Base-by-base conservation (phyloP, 53 echinoderm and acorn worm species). In the Holothuria leucospilota region DNA sequence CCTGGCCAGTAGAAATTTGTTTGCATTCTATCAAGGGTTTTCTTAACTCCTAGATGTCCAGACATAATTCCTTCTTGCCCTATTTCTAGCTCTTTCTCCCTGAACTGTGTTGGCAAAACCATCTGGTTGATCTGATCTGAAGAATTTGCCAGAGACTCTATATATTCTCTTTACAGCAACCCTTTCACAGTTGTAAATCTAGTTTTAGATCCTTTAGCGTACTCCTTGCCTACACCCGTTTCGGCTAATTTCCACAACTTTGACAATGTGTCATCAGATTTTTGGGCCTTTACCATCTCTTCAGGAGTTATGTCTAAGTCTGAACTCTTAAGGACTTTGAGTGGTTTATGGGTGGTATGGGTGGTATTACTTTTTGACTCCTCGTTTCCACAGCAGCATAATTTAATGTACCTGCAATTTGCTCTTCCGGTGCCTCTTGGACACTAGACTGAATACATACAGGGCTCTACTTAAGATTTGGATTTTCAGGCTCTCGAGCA, bases 1-100 rank as follows among this genome's bases (percentile, higher is more conserved):
- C 85, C 86, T 24, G 86, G 90, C 81, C 86, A 90, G 46, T 86
- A 90, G 52, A 86, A 86, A 58, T 86, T 86, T 27, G 70, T 60
- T 23, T 59, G 28, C 13, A 81, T 62, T 23, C 86, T 51, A 61
- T 86, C 86, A 20, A 20, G 16, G 0, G 80, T 86, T 49, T 90
- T 90, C n/a, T 80, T 90, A 14, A 52, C 71, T 6, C 78, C 24
- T 12, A 90, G 28, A 68, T 90, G 90, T 39, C 89, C 85, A 14
- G 89, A 62, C 84, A 89, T 41, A 20, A 84, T 41, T 28, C 65
- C 72, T 34, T 89, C 89, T 1, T 90, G 85, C 13, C 85, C 90
- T 34, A 90, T 39, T 21, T 77, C 29, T 13, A 90, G 70, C 1
- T 86, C 90, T 41, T 71, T n/a, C n/a, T n/a, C n/a, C n/a, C n/a